Evolutionary conservation across 2,888 invertebrate genomes (phyloP).

Genomic region (Macrostomum cliftonense): DNA sequence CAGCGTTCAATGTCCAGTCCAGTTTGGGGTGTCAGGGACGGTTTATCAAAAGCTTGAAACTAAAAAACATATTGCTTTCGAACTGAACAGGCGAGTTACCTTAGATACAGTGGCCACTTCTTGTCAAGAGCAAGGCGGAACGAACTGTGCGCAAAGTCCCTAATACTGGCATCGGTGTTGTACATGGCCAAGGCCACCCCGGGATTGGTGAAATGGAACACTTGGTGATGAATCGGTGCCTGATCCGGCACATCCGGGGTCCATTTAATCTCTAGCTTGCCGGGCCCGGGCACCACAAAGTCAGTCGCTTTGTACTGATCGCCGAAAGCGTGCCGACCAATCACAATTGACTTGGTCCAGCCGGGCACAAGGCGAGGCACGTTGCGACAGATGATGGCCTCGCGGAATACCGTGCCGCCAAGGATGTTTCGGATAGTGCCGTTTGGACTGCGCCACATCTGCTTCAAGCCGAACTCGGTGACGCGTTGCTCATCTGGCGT

Average conservation of each 20-base stretch:
- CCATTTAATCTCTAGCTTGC: conserved; percentile 65
- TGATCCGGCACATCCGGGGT: conserved; percentile 45
- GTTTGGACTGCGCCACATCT: conserved; percentile 46
- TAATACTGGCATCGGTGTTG: conserved; percentile 61
- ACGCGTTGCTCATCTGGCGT: conserved; percentile 92
- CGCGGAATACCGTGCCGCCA: conserved; percentile 43
- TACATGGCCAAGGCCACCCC: conserved; percentile 82
- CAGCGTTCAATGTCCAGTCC: too few relatives aligned
- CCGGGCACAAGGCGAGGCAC: conserved; percentile 81
- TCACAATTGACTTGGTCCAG: conserved; percentile 89
- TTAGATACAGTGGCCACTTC: conserved; percentile 70
- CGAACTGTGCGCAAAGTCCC: conserved; percentile 80
- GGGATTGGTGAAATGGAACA: conserved; percentile 55
- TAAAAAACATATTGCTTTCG: too few relatives aligned
- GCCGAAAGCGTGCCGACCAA: conserved; percentile 72
- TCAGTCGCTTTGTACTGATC: conserved; percentile 75
- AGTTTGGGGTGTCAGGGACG: too few relatives aligned
- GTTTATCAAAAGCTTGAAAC: too few relatives aligned
- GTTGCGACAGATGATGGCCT: conserved; percentile 47
- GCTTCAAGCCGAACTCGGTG: conserved; percentile 45
- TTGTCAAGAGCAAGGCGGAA: conserved; percentile 69
- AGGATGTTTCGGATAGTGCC: conserved; percentile 44
- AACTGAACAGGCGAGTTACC: too few relatives aligned
- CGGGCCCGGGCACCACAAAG: conserved; percentile 74
- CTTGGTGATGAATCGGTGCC: conserved; percentile 50